Conservation (phyloP, 1,140 invertebrate genomes). For the Dendrolimus punctatus region DNA sequence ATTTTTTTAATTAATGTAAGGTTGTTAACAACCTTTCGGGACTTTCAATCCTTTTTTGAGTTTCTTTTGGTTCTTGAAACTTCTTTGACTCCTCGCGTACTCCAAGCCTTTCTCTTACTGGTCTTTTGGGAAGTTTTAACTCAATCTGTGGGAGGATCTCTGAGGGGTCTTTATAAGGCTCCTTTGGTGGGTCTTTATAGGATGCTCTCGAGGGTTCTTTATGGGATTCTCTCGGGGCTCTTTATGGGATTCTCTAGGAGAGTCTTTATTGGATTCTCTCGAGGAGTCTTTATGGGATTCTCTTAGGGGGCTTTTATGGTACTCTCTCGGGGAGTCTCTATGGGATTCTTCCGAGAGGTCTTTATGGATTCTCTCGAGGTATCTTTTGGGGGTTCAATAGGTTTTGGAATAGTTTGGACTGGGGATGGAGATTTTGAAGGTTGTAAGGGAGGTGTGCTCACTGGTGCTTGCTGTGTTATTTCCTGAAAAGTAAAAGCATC, state of each 20-base stretch:
- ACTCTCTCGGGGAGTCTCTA: too few species aligned
- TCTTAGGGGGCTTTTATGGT: too few species aligned
- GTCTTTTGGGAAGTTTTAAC: constrained; percentile 65
- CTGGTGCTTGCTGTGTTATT: constrained; percentile 36
- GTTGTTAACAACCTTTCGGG: constrained; percentile 58
- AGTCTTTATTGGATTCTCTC: too few species aligned
- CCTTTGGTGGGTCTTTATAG: constrained; percentile 6
- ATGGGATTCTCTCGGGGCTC: background rate
- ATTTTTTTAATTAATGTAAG: constrained; percentile 27
- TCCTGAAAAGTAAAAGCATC: constrained; percentile 36
- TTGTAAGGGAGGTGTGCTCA: constrained; percentile 33
- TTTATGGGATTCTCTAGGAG: background rate
- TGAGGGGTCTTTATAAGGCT: constrained; percentile 20
- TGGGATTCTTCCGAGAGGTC: too few species aligned
- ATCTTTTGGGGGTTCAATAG: constrained; percentile 17
- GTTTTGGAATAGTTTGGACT: constrained; percentile 10
- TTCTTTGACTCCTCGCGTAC: constrained; percentile 27
- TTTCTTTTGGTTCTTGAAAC: constrained; percentile 25
- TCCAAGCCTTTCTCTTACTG: constrained; percentile 58
- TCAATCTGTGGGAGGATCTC: constrained; percentile 62
- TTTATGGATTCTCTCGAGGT: constrained; percentile 12
- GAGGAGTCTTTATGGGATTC: too few species aligned
- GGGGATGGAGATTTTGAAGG: constrained; percentile 13
- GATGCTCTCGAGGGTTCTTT: too few species aligned
- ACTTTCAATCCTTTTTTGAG: constrained; percentile 30